Percentiles rank a stretch among this genome's conserved stretches.
Evolutionary conservation across 2,113 vertebrate genomes (phyloP).

Genomic region (Anguilla rostrata): DNA sequence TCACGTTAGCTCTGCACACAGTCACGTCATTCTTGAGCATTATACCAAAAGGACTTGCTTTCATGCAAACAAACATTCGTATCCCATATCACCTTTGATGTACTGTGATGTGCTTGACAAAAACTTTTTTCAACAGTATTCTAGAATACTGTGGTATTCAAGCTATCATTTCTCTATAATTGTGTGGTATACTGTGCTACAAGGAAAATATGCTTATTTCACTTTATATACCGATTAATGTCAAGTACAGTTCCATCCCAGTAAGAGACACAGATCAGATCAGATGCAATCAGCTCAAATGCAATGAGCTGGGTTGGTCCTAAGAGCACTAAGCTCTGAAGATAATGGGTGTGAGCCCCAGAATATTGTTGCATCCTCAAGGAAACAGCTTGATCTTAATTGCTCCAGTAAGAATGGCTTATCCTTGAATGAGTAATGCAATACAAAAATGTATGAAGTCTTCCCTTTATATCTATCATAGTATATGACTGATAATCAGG

Average conservation of each 20-base stretch:
- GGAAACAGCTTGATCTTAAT: background rate
- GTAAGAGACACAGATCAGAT: background rate
- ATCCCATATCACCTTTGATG: background rate
- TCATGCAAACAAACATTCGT: background rate
- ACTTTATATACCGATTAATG: background rate
- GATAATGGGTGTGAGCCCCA: background rate
- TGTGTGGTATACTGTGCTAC: background rate
- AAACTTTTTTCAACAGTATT: background rate
- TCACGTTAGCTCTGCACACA: background rate
- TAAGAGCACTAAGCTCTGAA: background rate
- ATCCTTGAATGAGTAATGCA: background rate
- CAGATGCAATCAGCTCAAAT: background rate
- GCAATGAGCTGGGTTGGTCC: background rate
- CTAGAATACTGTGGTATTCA: background rate
- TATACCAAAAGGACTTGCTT: background rate
- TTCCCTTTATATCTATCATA: background rate
- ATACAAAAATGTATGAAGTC: background rate
- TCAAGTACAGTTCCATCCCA: background rate
- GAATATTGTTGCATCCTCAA: background rate
- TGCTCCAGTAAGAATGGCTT: background rate
- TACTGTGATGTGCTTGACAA: background rate
- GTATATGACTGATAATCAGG: background rate
- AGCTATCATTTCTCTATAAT: background rate
- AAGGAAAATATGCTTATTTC: background rate
- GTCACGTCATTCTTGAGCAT: background rate